Conservation (phyloP, 2,888 invertebrate species). For the Heteropelma amictum region DNA sequence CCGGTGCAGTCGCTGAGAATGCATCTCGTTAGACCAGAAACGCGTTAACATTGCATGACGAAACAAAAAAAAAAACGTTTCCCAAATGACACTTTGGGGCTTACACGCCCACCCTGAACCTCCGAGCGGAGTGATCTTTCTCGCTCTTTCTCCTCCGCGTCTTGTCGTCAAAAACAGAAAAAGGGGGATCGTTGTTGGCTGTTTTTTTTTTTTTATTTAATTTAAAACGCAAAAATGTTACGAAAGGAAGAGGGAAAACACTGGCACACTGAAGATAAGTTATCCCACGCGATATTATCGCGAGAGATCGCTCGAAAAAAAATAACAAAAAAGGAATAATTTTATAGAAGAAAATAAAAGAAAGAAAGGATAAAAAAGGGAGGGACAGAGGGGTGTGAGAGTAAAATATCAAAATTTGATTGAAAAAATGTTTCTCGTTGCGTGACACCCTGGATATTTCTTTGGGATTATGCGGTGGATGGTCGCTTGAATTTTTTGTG, state of each 20-base stretch:
- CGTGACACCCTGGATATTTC: neutral
- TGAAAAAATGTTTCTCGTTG: conserved; percentile 11
- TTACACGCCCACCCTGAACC: conserved; percentile 56
- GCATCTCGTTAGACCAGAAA: conserved; percentile 37
- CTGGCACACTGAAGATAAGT: no score
- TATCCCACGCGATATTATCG: no score
- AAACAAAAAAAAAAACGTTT: conserved; percentile 55
- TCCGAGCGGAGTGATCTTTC: conserved; percentile 57
- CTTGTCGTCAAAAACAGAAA: conserved; percentile 14
- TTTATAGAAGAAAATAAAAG: no score
- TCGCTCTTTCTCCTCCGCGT: conserved; percentile 26
- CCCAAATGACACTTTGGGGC: conserved; percentile 63
- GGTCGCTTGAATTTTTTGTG: conserved; percentile 13
- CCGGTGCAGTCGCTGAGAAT: conserved; percentile 36
- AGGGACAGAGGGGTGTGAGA: no score
- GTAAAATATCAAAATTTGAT: no score
- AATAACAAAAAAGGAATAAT: no score
- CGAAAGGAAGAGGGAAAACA: no score
- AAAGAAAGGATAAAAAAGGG: no score
- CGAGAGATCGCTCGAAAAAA: no score
- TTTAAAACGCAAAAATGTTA: neutral
- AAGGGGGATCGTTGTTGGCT: neutral
- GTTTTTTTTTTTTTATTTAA: neutral
- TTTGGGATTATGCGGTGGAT: conserved; percentile 23
- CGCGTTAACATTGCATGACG: conserved; percentile 36